Evolutionary conservation across 2,888 invertebrate genomes (phyloP), one percentile per base, ranked within the genome.

Genomic region (Piscicola geometra): DNA sequence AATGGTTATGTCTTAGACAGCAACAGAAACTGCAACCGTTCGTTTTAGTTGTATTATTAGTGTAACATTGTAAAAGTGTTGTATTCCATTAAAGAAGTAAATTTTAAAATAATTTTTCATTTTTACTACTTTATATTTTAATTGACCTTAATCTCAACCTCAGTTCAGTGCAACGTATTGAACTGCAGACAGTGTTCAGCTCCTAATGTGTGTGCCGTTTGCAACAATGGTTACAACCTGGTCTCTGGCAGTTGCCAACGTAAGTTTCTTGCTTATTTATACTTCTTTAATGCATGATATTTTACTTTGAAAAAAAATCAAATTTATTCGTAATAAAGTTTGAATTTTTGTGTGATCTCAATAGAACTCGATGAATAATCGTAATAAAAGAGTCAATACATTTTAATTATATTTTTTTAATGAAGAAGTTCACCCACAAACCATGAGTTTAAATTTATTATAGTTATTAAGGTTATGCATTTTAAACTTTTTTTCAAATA

Each of bases 81-180:
- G 36, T 25, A 36, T 1, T 35, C 2, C 32, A 33, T 36, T 18
- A 35, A 33, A 3, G 2, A 70, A 35, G 21, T 5, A 33, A n/a
- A 1, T 21, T 35, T 35, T 35, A 3, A 3, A 18, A 70, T 33
- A 25, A 33, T 41, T 70, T 70, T 70, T 70, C 3, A 25, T 21
- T n/a, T n/a, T 69, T 15, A 25, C 35, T n/a, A 25, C 25, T 36
- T 9, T 70, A n/a, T 2, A 33, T 70, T 47, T 47, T 47, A n/a
- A n/a, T n/a, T n/a, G n/a, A n/a, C n/a, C n/a, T n/a, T n/a, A n/a
- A n/a, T n/a, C 50, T 47, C 52, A 3, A 50, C n/a, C n/a, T 32
- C 56, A 72, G 72, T 32, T 32, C 72, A 50, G 33, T 72, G 72
- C 56, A 32, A 28, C 50, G 72, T 72, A 3, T 1, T 12, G 52